Conservation (phyloP, 2,888 invertebrate genomes). For the Drosophila neotestacea region DNA sequence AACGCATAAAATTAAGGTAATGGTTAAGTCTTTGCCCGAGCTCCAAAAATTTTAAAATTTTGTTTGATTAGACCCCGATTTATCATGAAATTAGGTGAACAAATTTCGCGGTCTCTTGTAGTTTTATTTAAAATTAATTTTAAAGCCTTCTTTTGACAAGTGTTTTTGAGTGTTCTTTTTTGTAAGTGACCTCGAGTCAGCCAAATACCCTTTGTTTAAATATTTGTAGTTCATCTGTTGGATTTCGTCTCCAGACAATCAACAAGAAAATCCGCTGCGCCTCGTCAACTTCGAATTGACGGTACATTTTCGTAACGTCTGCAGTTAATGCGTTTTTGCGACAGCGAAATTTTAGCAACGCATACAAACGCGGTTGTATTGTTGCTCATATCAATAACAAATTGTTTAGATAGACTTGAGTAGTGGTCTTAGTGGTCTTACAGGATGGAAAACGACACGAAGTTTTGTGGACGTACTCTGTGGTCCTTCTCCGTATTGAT, state of each 20-base stretch:
- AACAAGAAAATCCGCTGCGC: neutral
- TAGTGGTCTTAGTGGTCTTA: neutral
- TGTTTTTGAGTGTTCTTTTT: too few relatives aligned
- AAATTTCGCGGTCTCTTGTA: too few relatives aligned
- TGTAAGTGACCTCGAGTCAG: too few relatives aligned
- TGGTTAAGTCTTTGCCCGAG: neutral
- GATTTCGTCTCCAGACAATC: too few relatives aligned
- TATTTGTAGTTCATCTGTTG: too few relatives aligned
- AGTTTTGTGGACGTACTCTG: slow-evolving; percentile 4
- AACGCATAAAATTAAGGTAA: neutral
- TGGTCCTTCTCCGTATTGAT: slow-evolving; percentile 4
- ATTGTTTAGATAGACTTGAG: neutral
- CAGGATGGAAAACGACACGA: neutral
- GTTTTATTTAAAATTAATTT: too few relatives aligned
- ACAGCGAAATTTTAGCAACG: neutral
- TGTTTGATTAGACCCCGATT: too few relatives aligned
- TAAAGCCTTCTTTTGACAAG: too few relatives aligned
- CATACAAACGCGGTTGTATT: neutral
- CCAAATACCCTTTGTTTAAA: too few relatives aligned
- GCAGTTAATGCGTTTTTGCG: neutral
- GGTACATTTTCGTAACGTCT: neutral
- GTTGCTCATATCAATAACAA: neutral
- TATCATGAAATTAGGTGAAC: too few relatives aligned
- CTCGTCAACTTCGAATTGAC: neutral
- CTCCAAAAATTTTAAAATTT: too few relatives aligned